Conservation (phyloP, 2,797 vertebrate species). For the Anguilla marmorata region DNA sequence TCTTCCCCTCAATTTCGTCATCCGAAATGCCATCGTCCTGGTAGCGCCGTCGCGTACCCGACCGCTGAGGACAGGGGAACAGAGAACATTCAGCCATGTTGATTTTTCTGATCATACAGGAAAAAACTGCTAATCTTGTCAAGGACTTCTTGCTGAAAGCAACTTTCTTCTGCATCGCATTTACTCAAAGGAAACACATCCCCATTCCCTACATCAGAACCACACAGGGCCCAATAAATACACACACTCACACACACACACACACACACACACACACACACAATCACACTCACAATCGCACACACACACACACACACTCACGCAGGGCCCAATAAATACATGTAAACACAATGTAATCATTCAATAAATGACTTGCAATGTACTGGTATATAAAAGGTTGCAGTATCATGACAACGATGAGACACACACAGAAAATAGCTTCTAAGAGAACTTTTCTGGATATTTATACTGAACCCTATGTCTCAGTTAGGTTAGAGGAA, state of each 20-base stretch:
- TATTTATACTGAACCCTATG: too few species aligned
- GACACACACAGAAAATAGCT: too few species aligned
- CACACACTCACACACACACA: not conserved
- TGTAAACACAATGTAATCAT: too few species aligned
- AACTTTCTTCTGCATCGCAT: not conserved
- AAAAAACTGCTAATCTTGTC: not conserved
- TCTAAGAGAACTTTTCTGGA: too few species aligned
- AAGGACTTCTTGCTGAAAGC: not conserved
- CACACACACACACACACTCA: too few species aligned
- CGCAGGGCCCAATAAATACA: too few species aligned
- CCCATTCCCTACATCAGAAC: not conserved
- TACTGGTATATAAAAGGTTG: too few species aligned
- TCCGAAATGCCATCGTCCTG: slow-evolving; percentile 97
- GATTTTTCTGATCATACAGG: not conserved
- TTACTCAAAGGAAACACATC: not conserved
- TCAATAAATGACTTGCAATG: too few species aligned
- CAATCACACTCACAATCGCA: too few species aligned
- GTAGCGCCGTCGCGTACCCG: slow-evolving; percentile 89
- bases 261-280: not conserved
- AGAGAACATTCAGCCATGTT: not conserved
- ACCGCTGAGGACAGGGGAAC: slow-evolving; percentile 70
- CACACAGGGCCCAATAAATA: not conserved
- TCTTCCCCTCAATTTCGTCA: slow-evolving; percentile 95
- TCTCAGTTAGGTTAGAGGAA: too few species aligned
- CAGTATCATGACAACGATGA: too few species aligned